Conservation (phyloP, 2,888 invertebrate species). For the Scaptomyza flava region DNA sequence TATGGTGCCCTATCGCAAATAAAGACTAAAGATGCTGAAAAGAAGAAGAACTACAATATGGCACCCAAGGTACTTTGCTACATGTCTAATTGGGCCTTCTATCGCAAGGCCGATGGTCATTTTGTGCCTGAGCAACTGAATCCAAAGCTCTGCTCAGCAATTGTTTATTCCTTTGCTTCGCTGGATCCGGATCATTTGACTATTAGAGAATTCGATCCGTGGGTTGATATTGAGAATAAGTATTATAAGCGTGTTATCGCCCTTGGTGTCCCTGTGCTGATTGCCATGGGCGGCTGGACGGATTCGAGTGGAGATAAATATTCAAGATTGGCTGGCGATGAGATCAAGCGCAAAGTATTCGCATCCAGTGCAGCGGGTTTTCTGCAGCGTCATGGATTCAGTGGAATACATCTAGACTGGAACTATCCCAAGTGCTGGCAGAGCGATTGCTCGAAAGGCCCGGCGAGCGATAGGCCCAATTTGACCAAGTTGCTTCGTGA, state of each 20-base stretch:
- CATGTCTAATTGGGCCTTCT: conserved; percentile 95
- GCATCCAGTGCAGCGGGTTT: conserved; percentile 89
- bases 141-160: conserved; percentile 92
- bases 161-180: conserved; percentile 95
- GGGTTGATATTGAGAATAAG: conserved; percentile 94
- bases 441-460: conserved; percentile 93
- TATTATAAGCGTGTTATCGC: conserved; percentile 92
- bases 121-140: conserved; percentile 95
- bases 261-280: conserved; percentile 87
- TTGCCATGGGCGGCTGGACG: conserved; percentile 98
- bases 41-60: conserved; percentile 70
- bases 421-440: conserved; percentile 98
- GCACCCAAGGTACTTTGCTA: conserved; percentile 90
- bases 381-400: conserved; percentile 90
- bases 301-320: conserved; percentile 96
- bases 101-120: conserved; percentile 92
- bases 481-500: conserved; percentile 91
- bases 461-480: conserved; percentile 90
- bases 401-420: conserved; percentile 96
- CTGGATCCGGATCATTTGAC: conserved; percentile 91
- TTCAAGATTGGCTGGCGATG: conserved; percentile 90
- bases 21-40: conserved; percentile 48
- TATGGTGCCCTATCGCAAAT: conserved; percentile 78
- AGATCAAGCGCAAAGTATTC: conserved; percentile 88
- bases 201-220: conserved; percentile 93